These are phyloP conservation scores for Acrossocheilus fasciatus DNA, from an alignment of 2,797 vertebrate genomes.

Conservation along the genomic window DNA sequence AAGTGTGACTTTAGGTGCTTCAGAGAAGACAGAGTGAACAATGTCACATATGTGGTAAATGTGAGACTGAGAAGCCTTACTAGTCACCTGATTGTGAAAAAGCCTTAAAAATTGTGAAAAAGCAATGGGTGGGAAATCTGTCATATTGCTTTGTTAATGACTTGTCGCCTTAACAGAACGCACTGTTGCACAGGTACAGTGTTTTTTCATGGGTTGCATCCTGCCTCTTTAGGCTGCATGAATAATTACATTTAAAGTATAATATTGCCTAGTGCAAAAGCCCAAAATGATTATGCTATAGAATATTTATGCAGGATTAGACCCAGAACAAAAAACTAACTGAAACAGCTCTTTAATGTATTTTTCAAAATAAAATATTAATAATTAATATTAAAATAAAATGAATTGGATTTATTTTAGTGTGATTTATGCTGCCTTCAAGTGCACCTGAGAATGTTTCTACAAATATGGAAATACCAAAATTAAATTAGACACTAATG, in stretches of 20 bases:
- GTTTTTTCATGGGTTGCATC: neutral
- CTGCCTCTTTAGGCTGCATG: neutral
- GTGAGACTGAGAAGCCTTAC: neutral
- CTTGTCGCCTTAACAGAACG: neutral
- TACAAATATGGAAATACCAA: neutral
- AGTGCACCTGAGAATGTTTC: neutral
- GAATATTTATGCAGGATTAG: neutral
- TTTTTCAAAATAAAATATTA: neutral
- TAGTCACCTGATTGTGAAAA: neutral
- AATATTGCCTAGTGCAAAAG: neutral
- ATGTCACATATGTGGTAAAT: neutral
- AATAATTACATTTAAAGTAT: neutral
- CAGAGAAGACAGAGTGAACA: neutral
- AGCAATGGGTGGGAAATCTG: neutral
- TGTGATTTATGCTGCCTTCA: neutral
- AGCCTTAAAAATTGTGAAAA: neutral
- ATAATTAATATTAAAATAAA: neutral
- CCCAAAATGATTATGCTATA: neutral
- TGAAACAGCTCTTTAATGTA: neutral
- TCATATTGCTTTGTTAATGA: neutral
- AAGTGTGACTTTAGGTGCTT: conserved; percentile 26
- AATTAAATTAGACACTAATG: neutral
- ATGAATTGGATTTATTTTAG: neutral
- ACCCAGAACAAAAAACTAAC: neutral
- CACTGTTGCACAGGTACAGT: neutral